These are phyloP conservation scores for Pantherophis guttatus DNA, from an alignment of 2,113 vertebrate species.

Conservation along the genomic window DNA sequence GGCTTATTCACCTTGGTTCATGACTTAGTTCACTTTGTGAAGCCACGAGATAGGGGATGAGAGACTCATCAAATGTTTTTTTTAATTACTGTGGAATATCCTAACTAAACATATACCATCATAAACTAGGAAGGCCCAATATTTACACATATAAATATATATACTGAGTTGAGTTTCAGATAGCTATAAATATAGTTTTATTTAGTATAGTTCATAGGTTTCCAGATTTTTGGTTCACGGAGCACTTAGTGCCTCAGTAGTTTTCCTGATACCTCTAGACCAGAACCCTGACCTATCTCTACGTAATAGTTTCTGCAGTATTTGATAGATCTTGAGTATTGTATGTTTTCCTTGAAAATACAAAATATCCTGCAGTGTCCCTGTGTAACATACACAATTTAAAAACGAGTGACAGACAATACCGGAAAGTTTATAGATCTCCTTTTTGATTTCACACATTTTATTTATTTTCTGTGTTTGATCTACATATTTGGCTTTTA, in stretches of 20 bases:
- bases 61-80: not conserved
- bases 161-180: not conserved
- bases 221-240: not conserved
- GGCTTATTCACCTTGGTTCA: not conserved
- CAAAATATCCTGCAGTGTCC: not conserved
- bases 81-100: not conserved
- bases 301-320: not conserved
- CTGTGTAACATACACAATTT: not conserved
- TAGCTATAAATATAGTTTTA: not conserved
- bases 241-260: not conserved
- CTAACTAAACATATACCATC: not conserved
- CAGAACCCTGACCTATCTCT: not conserved
- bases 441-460: not conserved
- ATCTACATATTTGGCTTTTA: constrained; percentile 12
- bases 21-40: not conserved
- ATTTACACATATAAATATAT: not conserved
- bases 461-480: constrained; percentile 41
- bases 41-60: not conserved
- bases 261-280: not conserved
- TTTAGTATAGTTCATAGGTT: not conserved
- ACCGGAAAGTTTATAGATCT: not conserved
- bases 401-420: not conserved
- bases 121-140: not conserved
- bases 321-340: not conserved
- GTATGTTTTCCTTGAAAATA: not conserved